Base-by-base conservation (phyloP, 2,113 vertebrate genomes). In the Motacilla tschutschensis region DNA sequence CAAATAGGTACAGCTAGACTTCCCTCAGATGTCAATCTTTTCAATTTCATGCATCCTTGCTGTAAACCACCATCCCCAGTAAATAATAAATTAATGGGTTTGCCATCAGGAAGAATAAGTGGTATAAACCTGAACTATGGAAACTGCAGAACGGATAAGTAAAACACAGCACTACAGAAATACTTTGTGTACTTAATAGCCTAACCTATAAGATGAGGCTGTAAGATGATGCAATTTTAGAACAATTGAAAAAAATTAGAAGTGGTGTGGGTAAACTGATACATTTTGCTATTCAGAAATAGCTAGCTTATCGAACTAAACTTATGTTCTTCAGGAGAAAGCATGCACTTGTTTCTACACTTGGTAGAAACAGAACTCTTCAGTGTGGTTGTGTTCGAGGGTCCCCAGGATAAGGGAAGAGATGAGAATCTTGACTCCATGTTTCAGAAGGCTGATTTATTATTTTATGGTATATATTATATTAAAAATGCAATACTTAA, bases 221-320 rank as follows among this genome's bases (percentile, higher is more conserved):
- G 17, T 35, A 71, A 55, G 31, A 63, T 50, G 6, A 74, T 20
- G 5, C 60, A 70, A 54, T 16, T 50, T 66, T 13, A 26, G 43
- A 81, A 46, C 11, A 47, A 36, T 8, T 0, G 29, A 33, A 69
- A 22, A 22, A 18, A 67, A 75, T 31, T 12, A 57, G 22, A 63
- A 64, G 21, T 12, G 3, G 0, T 67, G 17, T n/a, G 16, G 8
- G 12, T 14, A 48, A 47, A 17, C 3, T 0, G 2, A 35, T 22
- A 6, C 4, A n/a, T 53, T 78, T 83, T 43, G 20, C 21, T 44
- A n/a, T 14, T 59, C 12, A 78, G 38, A 65, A 53, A 38, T 29
- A 85, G 13, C 16, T 74, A 71, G 12, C 4, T 65, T 46, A 71
- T 41, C 43, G 15, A 78, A 79, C 13, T 14, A 64, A 66, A 38